Conservation (phyloP, 1,140 invertebrate genomes). For the Drosophila teissieri region DNA sequence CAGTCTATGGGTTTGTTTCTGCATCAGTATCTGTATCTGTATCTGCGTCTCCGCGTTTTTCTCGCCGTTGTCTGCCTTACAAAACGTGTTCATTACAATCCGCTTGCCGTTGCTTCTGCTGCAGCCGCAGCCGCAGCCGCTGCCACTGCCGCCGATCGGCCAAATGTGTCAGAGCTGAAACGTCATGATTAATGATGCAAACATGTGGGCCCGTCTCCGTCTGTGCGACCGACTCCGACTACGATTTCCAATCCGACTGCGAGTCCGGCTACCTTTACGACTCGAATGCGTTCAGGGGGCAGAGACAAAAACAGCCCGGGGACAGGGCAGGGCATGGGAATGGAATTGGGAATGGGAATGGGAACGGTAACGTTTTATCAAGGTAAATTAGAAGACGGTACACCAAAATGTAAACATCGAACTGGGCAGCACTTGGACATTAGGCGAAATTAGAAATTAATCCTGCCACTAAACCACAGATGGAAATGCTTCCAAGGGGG, state of each 20-base stretch:
- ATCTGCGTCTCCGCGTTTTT: conserved; percentile 44
- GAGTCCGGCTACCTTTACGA: conserved; percentile 35
- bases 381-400: conserved; percentile 61
- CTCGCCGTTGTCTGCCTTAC: conserved; percentile 48
- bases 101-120: conserved; percentile 49
- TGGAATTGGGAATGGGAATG: conserved; percentile 35
- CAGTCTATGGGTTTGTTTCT: conserved; percentile 21
- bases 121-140: conserved; percentile 49
- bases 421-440: conserved; percentile 47
- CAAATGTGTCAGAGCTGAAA: conserved; percentile 83
- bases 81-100: conserved; percentile 70
- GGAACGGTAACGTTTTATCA: conserved; percentile 58
- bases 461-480: conserved; percentile 47
- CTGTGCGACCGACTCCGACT: conserved; percentile 30
- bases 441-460: conserved; percentile 63
- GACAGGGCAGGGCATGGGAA: conserved; percentile 49
- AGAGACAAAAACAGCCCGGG: conserved; percentile 57
- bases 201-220: conserved; percentile 71
- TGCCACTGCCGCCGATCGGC: conserved; percentile 72
- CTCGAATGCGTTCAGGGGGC: conserved; percentile 48
- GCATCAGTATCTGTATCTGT: conserved; percentile 17
- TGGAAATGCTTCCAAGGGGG: conserved; percentile 31
- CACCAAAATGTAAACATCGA: conserved; percentile 53
- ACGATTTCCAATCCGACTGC: conserved; percentile 35
- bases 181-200: conserved; percentile 83